Evolutionary conservation across 1,140 invertebrate species (phyloP).

Genomic region (Cydia pomonella): DNA sequence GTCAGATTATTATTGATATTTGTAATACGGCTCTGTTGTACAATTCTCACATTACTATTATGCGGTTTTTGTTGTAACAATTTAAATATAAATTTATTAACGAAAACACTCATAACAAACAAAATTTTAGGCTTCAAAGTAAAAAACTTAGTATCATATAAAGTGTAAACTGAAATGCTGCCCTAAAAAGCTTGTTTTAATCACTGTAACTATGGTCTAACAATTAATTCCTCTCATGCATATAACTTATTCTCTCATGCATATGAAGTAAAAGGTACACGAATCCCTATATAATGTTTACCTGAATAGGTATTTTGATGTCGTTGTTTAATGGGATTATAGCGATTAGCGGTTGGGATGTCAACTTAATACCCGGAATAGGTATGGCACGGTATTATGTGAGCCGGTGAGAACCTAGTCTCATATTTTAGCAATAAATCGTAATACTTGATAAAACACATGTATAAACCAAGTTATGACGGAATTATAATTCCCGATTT

Average conservation of each 20-base stretch:
- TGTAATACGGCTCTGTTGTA: no score
- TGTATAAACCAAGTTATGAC: no score
- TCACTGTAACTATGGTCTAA: neutral
- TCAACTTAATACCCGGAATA: constrained; percentile 11
- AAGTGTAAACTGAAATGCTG: neutral
- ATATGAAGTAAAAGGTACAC: neutral
- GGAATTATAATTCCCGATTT: neutral
- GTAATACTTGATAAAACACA: neutral
- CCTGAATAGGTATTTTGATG: neutral
- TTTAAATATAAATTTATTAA: no score
- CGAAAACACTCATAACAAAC: no score
- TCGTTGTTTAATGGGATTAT: neutral
- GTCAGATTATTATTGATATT: no score
- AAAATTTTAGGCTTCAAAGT: neutral
- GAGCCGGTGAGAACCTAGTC: neutral
- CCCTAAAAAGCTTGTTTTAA: neutral
- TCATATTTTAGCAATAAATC: neutral
- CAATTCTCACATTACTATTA: no score
- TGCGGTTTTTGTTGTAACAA: no score
- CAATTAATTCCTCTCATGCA: neutral
- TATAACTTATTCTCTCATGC: no score
- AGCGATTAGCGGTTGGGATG: neutral
- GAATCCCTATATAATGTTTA: neutral
- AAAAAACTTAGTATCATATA: neutral
- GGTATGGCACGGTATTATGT: neutral